Evolutionary conservation across 1,140 invertebrate species (phyloP).

Genomic region (Episyrphus balteatus): DNA sequence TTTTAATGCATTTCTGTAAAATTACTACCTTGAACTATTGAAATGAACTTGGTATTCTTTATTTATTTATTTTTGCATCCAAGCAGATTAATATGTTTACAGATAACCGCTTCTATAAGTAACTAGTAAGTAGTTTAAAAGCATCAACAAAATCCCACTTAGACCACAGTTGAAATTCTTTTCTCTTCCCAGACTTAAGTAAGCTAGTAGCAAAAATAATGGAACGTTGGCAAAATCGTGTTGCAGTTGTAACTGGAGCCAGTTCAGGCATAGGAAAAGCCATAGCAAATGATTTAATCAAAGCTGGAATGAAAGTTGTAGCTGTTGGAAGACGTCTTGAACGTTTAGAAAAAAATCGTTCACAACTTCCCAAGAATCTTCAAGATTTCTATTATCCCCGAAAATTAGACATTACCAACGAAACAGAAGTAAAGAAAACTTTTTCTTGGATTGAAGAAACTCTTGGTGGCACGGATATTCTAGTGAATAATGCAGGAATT

Average conservation of each 20-base stretch:
- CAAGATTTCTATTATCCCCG: constrained; percentile 37
- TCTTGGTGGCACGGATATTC: constrained; percentile 54
- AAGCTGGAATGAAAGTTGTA: constrained; percentile 45
- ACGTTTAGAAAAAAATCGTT: constrained; percentile 17
- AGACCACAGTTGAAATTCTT: too few species aligned
- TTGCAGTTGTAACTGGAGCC: constrained; percentile 53
- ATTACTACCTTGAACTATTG: too few species aligned
- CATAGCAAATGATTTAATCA: constrained; percentile 38
- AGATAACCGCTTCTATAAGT: too few species aligned
- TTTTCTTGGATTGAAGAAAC: constrained; percentile 52
- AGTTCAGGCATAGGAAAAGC: constrained; percentile 51
- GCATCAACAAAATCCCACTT: too few species aligned
- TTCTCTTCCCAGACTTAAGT: too few species aligned
- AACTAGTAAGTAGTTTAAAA: too few species aligned
- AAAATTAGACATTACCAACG: constrained; percentile 52
- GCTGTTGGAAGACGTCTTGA: constrained; percentile 28
- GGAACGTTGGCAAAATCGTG: constrained; percentile 44
- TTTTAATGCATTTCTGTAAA: too few species aligned
- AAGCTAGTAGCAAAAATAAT: too few species aligned
- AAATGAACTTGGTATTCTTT: too few species aligned
- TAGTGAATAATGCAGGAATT: constrained; percentile 65
- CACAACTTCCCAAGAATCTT: constrained; percentile 23
- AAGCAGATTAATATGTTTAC: too few species aligned
- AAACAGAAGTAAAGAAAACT: constrained; percentile 49
- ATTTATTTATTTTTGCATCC: too few species aligned